phyloP scores from a whole-genome alignment of 2,113 vertebrate genomes.

The Oenanthe melanoleuca region DNA sequence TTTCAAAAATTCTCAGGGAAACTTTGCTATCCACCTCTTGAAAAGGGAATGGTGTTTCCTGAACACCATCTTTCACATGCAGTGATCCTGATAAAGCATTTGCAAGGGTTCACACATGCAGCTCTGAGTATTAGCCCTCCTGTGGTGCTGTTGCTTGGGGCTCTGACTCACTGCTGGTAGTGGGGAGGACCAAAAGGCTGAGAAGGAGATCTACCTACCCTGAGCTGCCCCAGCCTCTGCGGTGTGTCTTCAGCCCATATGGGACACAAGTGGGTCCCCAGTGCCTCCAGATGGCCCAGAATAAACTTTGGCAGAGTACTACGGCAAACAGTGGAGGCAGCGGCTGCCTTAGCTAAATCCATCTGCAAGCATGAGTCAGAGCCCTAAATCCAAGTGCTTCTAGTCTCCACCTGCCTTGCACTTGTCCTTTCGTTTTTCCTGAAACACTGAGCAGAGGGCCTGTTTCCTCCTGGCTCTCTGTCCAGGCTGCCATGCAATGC shows the following conservation, averaged over 20 bases:
- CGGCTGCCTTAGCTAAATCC: background rate
- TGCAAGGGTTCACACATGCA: background rate
- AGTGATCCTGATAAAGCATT: background rate
- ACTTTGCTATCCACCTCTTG: background rate
- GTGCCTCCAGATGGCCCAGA: background rate
- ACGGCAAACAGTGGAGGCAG: slow-evolving; percentile 30
- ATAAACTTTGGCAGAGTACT: slow-evolving; percentile 10
- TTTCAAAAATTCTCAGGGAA: background rate
- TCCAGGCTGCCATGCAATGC: background rate
- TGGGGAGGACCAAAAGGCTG: background rate
- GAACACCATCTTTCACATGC: background rate
- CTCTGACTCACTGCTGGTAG: rapidly evolving
- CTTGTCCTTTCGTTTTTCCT: slow-evolving; percentile 15
- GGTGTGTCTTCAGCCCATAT: background rate
- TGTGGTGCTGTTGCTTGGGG: rapidly evolving
- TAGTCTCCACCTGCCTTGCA: slow-evolving; percentile 13
- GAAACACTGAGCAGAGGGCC: background rate
- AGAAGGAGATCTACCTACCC: background rate
- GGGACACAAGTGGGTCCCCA: background rate
- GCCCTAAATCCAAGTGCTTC: background rate
- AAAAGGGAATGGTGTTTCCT: background rate
- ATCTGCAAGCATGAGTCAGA: slow-evolving; percentile 32
- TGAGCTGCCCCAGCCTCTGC: background rate
- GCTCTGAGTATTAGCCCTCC: rapidly evolving
- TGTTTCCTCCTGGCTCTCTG: background rate